Conservation (phyloP, 2,113 vertebrate species). For the Acrocephalus arundinaceus region DNA sequence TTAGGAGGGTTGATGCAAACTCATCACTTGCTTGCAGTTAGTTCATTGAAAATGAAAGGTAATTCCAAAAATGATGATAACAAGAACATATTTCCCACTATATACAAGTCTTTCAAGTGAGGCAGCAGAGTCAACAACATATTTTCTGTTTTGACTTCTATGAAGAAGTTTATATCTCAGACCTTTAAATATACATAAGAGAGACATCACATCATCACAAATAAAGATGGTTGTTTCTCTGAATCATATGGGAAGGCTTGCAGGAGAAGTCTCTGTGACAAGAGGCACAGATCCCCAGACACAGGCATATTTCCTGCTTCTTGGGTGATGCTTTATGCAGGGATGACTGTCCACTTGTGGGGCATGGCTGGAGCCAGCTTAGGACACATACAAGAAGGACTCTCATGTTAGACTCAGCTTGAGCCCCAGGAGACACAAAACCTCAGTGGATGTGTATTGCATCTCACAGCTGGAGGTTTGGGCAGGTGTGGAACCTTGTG, state of each 20-base stretch:
- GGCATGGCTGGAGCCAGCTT: neutral
- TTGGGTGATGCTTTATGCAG: neutral
- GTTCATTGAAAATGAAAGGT: neutral
- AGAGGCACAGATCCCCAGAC: neutral
- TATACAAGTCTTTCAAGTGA: neutral
- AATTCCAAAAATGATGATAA: neutral
- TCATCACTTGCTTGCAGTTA: neutral
- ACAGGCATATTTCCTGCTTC: fast-evolving
- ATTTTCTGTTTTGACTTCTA: neutral
- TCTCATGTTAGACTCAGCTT: neutral
- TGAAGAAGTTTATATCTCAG: neutral
- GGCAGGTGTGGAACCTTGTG: neutral
- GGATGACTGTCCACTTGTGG: neutral
- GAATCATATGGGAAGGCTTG: neutral
- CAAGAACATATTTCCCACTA: neutral
- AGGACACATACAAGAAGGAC: neutral
- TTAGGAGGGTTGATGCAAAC: neutral
- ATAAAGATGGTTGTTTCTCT: neutral
- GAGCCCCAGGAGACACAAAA: neutral
- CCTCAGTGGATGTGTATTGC: fast-evolving
- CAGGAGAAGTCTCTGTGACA: neutral
- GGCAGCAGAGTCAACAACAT: neutral
- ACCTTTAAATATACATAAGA: neutral
- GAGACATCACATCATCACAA: neutral
- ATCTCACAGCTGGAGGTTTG: neutral